Percentiles rank a stretch among this genome's conserved stretches.
Evolutionary conservation across 2,113 vertebrate species (phyloP).

Genomic region (Heloderma charlesbogerti): DNA sequence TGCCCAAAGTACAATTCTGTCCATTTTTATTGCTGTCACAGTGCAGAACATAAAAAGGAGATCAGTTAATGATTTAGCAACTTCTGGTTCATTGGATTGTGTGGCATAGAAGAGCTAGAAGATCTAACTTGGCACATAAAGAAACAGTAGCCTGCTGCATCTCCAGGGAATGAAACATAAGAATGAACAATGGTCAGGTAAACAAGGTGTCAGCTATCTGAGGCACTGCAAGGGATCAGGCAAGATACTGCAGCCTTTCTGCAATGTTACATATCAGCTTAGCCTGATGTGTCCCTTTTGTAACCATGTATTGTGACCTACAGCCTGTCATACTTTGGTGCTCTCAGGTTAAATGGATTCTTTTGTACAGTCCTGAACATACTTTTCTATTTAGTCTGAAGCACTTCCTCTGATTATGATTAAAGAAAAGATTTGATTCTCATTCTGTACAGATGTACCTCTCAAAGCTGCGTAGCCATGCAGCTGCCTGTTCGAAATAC

Average conservation of each 20-base stretch:
- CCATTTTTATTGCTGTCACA: not conserved
- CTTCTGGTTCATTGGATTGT: not conserved
- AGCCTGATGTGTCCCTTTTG: not conserved
- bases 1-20: not conserved
- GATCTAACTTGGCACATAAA: not conserved
- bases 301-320: not conserved
- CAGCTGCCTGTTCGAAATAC: slow-evolving; percentile 90
- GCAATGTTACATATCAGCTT: not conserved
- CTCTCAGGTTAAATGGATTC: not conserved
- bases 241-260: not conserved
- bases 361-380: not conserved
- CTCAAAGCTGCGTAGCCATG: slow-evolving; percentile 92
- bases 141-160: not conserved
- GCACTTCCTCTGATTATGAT: not conserved
- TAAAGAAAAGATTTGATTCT: not conserved
- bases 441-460: slow-evolving; percentile 83
- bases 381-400: not conserved
- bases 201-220: not conserved
- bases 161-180: not conserved
- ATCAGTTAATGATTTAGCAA: not conserved
- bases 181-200: not conserved
- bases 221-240: not conserved
- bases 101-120: not conserved
- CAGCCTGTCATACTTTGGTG: not conserved
- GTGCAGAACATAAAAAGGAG: not conserved